Percentiles rank a stretch among this genome's conserved stretches.
Evolutionary conservation across 2,888 invertebrate species (phyloP).

Genomic region (Lamellibrachia columna): DNA sequence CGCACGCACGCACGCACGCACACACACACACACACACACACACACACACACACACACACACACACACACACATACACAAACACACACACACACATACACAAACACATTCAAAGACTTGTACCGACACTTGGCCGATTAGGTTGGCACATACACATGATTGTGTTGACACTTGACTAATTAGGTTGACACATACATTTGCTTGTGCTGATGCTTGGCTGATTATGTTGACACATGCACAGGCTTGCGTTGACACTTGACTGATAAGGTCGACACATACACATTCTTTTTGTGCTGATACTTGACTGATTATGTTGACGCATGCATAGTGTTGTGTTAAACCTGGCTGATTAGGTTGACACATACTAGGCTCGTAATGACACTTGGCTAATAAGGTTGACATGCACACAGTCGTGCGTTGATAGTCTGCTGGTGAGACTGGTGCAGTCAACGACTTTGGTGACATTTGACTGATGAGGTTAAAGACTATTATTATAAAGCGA

Average conservation of each 20-base stretch:
- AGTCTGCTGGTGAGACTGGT: neutral
- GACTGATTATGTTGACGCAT: neutral
- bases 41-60: too few species aligned
- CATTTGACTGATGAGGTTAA: neutral
- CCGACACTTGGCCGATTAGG: neutral
- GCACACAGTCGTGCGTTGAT: neutral
- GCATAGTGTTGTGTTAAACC: neutral
- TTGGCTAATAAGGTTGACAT: neutral
- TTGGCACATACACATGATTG: neutral
- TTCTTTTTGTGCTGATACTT: neutral
- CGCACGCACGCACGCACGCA: too few species aligned
- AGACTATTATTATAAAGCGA: neutral
- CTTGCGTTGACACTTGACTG: neutral
- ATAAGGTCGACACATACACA: neutral
- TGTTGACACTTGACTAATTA: neutral
- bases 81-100: too few species aligned
- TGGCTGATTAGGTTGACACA: neutral
- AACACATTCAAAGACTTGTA: neutral
- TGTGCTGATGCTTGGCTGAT: neutral
- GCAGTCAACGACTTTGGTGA: neutral
- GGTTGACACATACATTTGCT: neutral
- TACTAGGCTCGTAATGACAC: neutral
- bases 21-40: too few species aligned
- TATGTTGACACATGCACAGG: neutral
- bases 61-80: too few species aligned